A percentile compares a stretch with the other conserved stretches of the same genome.
Conservation (phyloP, 2,797 vertebrate species). For the Eulemur mongoz region DNA sequence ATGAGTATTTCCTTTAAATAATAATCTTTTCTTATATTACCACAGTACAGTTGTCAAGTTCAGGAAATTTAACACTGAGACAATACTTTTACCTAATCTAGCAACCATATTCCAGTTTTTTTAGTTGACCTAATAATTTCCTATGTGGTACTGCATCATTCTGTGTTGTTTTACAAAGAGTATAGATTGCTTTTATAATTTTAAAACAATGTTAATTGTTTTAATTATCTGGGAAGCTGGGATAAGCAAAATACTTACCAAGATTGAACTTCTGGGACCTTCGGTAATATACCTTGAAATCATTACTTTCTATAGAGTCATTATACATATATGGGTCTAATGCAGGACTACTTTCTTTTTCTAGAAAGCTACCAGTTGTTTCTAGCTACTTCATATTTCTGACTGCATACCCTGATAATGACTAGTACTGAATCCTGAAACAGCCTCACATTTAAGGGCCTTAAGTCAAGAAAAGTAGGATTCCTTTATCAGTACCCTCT, state of each 20-base stretch:
- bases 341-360: neutral
- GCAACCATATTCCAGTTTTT: neutral
- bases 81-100: neutral
- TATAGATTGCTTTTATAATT: constrained; percentile 11
- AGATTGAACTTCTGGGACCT: neutral
- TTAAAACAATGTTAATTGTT: neutral
- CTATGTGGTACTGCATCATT: neutral
- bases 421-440: neutral
- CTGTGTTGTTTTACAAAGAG: neutral
- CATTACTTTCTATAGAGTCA: neutral
- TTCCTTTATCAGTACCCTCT: neutral
- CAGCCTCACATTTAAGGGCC: neutral
- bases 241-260: neutral
- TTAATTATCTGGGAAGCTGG: neutral
- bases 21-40: neutral
- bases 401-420: neutral
- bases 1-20: neutral
- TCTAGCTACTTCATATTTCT: neutral
- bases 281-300: constrained; percentile 2
- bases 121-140: constrained; percentile 15
- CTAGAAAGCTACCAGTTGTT: neutral
- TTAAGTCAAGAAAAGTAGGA: neutral
- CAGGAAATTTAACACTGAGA: neutral
- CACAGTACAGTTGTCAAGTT: neutral
- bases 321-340: neutral